These are phyloP conservation scores for Falcunculus frontatus DNA, from an alignment of 2,113 vertebrate species.

Conservation along the genomic window DNA sequence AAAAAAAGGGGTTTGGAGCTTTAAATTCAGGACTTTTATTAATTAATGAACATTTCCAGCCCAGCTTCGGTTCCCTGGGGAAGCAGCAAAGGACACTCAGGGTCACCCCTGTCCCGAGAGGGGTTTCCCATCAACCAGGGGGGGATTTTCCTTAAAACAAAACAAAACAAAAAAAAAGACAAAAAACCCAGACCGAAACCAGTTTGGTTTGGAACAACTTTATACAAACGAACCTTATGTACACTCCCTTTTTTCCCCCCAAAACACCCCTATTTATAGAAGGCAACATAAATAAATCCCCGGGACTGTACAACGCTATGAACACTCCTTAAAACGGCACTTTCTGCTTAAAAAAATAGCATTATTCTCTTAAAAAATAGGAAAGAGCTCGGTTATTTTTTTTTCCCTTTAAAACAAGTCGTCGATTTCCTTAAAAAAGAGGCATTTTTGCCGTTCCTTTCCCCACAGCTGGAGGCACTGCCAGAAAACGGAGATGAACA, in stretches of 20 bases:
- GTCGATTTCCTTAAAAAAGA: slow-evolving; percentile 21
- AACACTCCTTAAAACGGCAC: slow-evolving; percentile 38
- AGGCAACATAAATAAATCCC: slow-evolving; percentile 67
- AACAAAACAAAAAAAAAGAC: neutral
- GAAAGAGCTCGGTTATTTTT: neutral
- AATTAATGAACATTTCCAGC: slow-evolving; percentile 57
- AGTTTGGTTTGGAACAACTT: slow-evolving; percentile 48
- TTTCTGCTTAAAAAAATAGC: slow-evolving; percentile 60
- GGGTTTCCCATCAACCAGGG: neutral
- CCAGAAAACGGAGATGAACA: neutral
- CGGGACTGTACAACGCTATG: slow-evolving; percentile 56
- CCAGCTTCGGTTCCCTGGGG: slow-evolving; percentile 26
- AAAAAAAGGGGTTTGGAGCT: neutral
- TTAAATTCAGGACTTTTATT: slow-evolving; percentile 56
- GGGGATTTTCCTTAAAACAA: neutral
- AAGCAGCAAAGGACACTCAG: slow-evolving; percentile 29
- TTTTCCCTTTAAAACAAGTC: neutral
- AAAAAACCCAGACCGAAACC: neutral
- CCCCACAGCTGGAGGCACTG: neutral
- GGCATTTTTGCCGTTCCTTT: neutral
- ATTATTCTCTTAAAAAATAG: slow-evolving; percentile 54
- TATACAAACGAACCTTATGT: slow-evolving; percentile 55
- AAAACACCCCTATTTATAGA: slow-evolving; percentile 49
- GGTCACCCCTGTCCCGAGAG: neutral
- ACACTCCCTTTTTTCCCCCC: slow-evolving; percentile 19